Evolutionary conservation across 2,888 invertebrate species (phyloP).

Genomic region (Acronicta aceris): DNA sequence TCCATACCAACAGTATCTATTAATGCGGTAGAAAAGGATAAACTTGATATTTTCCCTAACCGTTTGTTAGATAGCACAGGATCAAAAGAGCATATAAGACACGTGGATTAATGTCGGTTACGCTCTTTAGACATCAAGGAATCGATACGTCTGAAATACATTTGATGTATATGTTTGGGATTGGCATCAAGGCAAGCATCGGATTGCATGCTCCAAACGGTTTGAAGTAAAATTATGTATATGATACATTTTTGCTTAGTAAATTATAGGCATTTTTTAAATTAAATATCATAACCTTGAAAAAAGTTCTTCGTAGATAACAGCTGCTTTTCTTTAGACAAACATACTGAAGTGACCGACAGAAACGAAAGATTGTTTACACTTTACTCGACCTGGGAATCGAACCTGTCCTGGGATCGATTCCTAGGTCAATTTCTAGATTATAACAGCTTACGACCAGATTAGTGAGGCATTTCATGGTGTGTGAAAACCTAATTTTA

Average conservation of each 20-base stretch:
- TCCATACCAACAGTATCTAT: constrained; percentile 7
- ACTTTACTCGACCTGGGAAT: no score
- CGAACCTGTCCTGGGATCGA: no score
- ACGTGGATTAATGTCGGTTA: background rate
- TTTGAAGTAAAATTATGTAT: constrained; percentile 3
- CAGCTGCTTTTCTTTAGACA: no score
- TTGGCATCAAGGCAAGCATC: background rate
- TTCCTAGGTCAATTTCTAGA: no score
- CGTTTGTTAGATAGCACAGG: constrained; percentile 20
- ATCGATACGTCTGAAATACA: constrained; percentile 1
- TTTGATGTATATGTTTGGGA: constrained; percentile 22
- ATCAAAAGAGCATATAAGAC: background rate
- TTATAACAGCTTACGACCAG: no score
- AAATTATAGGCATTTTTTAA: no score
- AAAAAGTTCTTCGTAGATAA: no score
- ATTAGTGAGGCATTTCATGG: no score
- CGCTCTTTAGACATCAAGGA: background rate
- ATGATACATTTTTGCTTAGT: background rate
- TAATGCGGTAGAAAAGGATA: constrained; percentile 19
- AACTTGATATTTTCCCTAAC: constrained; percentile 29
- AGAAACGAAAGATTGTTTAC: no score
- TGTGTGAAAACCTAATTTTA: no score
- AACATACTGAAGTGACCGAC: no score
- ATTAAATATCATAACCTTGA: no score
- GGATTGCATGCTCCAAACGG: background rate